Conservation (phyloP, 2,888 invertebrate species). For the Parnassius apollo region DNA sequence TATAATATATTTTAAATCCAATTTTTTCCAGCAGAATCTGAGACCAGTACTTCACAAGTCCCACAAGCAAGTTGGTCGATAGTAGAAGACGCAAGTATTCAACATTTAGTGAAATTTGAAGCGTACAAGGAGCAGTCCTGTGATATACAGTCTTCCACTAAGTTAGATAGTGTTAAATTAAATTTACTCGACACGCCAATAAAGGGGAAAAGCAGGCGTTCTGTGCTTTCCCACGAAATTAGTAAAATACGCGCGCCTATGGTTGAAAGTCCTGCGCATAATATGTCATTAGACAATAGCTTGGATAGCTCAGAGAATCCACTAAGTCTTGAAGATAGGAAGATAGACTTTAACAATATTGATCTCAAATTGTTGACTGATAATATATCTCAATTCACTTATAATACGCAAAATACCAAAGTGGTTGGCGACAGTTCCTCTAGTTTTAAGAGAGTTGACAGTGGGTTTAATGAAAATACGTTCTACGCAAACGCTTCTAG, state of each 20-base stretch:
- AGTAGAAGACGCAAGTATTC: conserved; percentile 53
- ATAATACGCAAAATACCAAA: conserved; percentile 48
- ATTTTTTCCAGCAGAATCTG: conserved; percentile 54
- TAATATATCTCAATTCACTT: conserved; percentile 56
- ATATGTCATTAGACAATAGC: conserved; percentile 71
- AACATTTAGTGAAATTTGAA: conserved; percentile 50
- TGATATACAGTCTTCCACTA: conserved; percentile 50
- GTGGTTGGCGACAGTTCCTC: conserved; percentile 50
- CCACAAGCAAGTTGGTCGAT: conserved; percentile 56
- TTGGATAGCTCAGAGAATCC: conserved; percentile 61
- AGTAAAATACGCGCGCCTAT: conserved; percentile 64
- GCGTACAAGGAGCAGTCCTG: conserved; percentile 38
- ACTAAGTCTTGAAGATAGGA: conserved; percentile 63
- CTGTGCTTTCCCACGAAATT: conserved; percentile 59
- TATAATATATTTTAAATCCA: no score
- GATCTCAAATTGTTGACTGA: conserved; percentile 76
- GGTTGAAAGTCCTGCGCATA: conserved; percentile 52
- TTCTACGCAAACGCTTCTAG: conserved; percentile 69
- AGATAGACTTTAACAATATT: conserved; percentile 70
- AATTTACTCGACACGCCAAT: conserved; percentile 59
- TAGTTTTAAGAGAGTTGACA: conserved; percentile 68
- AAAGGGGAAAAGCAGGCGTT: conserved; percentile 56
- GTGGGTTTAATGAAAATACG: conserved; percentile 72
- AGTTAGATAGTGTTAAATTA: conserved; percentile 39
- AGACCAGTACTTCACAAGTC: conserved; percentile 41